These are phyloP conservation scores for Chymomyza procnemis DNA, from an alignment of 2,888 invertebrate genomes.

Conservation along the genomic window DNA sequence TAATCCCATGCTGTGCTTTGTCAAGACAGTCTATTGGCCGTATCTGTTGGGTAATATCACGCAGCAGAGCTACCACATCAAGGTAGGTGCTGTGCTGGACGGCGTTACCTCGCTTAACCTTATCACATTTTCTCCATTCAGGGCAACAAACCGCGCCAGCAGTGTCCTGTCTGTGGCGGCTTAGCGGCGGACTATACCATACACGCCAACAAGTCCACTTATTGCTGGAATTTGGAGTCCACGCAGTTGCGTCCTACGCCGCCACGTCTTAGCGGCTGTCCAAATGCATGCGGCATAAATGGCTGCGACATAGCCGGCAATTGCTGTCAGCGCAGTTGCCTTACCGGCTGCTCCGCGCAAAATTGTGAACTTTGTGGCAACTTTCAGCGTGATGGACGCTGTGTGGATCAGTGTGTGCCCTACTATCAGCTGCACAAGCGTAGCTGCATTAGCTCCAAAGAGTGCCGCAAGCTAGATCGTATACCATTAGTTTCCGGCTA, in stretches of 20 bases:
- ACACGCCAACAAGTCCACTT: slow-evolving; percentile 39
- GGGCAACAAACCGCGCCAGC: slow-evolving; percentile 83
- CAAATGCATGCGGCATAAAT: slow-evolving; percentile 79
- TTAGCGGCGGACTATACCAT: slow-evolving; percentile 31
- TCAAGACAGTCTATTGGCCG: slow-evolving; percentile 94
- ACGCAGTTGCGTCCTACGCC: slow-evolving; percentile 42
- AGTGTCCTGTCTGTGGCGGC: slow-evolving; percentile 82
- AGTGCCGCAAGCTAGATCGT: slow-evolving; percentile 49
- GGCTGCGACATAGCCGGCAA: slow-evolving; percentile 79
- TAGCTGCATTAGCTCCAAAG: slow-evolving; percentile 50
- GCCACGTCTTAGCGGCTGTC: slow-evolving; percentile 78
- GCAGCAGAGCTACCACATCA: slow-evolving; percentile 58
- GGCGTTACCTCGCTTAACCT: slow-evolving; percentile 1
- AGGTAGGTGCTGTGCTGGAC: slow-evolving; percentile 39
- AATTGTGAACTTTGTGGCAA: slow-evolving; percentile 76
- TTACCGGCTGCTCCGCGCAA: slow-evolving; percentile 88
- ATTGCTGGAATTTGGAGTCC: slow-evolving; percentile 88
- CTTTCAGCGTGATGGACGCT: slow-evolving; percentile 59
- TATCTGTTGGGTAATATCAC: slow-evolving; percentile 82
- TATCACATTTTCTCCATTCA: slow-evolving; percentile 50
- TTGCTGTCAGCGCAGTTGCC: slow-evolving; percentile 90
- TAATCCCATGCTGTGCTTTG: slow-evolving; percentile 88
- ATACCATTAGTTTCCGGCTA: slow-evolving; percentile 52
- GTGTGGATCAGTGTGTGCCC: slow-evolving; percentile 58
- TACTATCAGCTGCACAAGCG: slow-evolving; percentile 51